A percentile compares a stretch with the other conserved stretches of the same genome.
Evolutionary conservation across 2,113 vertebrate species (phyloP).

Genomic region (Heliornis fulica): DNA sequence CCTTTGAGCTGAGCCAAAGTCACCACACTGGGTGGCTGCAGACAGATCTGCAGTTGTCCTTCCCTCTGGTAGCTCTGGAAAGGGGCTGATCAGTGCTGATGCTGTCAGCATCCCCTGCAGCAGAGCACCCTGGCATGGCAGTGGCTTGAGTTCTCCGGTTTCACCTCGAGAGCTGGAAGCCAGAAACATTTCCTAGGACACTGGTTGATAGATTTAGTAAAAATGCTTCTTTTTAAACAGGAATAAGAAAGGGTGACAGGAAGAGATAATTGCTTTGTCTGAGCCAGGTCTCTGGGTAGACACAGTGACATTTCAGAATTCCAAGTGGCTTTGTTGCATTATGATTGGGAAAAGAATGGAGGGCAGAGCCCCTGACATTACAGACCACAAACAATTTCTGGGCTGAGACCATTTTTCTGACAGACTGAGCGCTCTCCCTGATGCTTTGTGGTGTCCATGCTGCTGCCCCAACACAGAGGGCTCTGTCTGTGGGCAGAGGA

Average conservation of each 20-base stretch:
- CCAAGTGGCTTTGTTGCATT: neutral
- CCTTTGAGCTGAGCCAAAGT: neutral
- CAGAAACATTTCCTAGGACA: neutral
- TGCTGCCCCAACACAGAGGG: neutral
- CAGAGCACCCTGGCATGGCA: neutral
- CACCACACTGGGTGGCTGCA: rapidly evolving
- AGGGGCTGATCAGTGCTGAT: rapidly evolving
- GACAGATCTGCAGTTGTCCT: neutral
- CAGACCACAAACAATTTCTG: neutral
- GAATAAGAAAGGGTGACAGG: neutral
- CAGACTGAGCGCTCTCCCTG: too few relatives aligned
- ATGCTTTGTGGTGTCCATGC: neutral
- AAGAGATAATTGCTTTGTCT: constrained; percentile 28
- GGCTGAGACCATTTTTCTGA: neutral
- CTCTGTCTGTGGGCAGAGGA: neutral
- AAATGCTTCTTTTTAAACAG: neutral
- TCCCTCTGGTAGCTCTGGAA: neutral
- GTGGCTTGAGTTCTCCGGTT: neutral
- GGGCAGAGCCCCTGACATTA: constrained; percentile 11
- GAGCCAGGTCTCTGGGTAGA: neutral
- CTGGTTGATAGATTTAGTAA: neutral
- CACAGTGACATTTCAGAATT: constrained; percentile 36
- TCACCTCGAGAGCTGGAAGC: neutral
- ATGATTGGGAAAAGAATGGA: constrained; percentile 32
- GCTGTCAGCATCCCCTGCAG: neutral